Percentiles rank a stretch among this genome's conserved stretches.
phyloP scores from a whole-genome alignment of 2,888 invertebrate species.

The Sclerodermus sp. region DNA sequence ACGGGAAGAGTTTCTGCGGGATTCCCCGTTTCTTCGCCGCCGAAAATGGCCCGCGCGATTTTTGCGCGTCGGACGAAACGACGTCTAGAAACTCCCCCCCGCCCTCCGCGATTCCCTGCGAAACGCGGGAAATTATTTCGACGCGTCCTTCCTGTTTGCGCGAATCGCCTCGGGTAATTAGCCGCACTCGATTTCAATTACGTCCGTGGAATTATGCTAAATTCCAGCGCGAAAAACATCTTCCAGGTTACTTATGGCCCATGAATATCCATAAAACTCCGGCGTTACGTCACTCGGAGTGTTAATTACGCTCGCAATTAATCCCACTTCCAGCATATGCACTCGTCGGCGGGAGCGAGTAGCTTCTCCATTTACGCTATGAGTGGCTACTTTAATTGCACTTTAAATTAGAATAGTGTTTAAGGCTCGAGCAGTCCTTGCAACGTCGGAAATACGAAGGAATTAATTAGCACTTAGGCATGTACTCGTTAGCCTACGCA shows the following conservation, averaged over 20 bases:
- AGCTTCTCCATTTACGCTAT: not conserved
- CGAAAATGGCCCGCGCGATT: too few species aligned
- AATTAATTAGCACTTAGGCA: too few species aligned
- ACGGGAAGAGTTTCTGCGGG: too few species aligned
- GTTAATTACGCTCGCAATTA: slow-evolving; percentile 26
- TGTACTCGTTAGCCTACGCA: too few species aligned
- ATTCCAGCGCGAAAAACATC: slow-evolving; percentile 10
- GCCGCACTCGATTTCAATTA: slow-evolving; percentile 26
- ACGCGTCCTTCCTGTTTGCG: slow-evolving; percentile 7
- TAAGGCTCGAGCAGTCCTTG: not conserved
- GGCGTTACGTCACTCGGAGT: slow-evolving; percentile 19
- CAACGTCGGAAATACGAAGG: too few species aligned
- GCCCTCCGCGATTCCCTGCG: too few species aligned
- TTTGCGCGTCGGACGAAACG: too few species aligned
- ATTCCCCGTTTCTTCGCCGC: too few species aligned
- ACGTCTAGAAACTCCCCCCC: too few species aligned
- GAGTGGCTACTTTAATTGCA: slow-evolving; percentile 16
- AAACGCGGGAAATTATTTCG: too few species aligned
- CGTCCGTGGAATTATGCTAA: slow-evolving; percentile 16
- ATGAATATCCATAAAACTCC: slow-evolving; percentile 25
- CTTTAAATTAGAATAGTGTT: slow-evolving; percentile 8
- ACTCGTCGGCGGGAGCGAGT: slow-evolving; percentile 1
- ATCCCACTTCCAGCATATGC: slow-evolving; percentile 14
- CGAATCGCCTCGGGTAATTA: slow-evolving; percentile 19
- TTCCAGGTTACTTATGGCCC: slow-evolving; percentile 17